These are phyloP conservation scores for Bombus cullumanus DNA, from an alignment of 1,140 invertebrate species.

Conservation along the genomic window DNA sequence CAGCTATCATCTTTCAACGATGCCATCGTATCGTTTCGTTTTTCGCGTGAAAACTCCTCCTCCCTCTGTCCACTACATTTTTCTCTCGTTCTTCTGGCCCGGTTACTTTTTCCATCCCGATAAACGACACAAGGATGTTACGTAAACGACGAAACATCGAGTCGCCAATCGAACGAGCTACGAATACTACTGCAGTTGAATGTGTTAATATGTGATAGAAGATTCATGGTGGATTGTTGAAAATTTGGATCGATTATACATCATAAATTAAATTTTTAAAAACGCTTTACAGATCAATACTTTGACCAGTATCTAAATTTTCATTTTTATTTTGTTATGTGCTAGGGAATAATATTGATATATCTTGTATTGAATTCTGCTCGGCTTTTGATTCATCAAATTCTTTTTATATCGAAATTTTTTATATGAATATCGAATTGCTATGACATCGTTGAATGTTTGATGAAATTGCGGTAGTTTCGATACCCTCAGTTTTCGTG, in stretches of 20 bases:
- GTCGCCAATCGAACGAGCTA: not conserved
- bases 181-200: not conserved
- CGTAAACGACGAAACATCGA: not conserved
- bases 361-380: too few relatives aligned
- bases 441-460: too few relatives aligned
- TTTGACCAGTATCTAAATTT: too few relatives aligned
- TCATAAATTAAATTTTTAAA: too few relatives aligned
- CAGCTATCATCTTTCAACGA: constrained; percentile 7
- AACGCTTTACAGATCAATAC: too few relatives aligned
- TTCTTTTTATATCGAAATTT: too few relatives aligned
- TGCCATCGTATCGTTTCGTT: not conserved
- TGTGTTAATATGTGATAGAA: not conserved
- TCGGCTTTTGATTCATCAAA: too few relatives aligned
- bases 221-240: not conserved
- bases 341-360: too few relatives aligned
- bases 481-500: too few relatives aligned
- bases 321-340: too few relatives aligned
- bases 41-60: constrained; percentile 2
- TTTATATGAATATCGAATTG: too few relatives aligned
- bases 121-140: constrained; percentile 4
- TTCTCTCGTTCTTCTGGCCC: not conserved
- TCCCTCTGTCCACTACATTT: not conserved
- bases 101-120: not conserved
- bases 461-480: too few relatives aligned
- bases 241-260: not conserved